Conservation (phyloP, 1,140 invertebrate genomes). For the Euwallacea similis region DNA sequence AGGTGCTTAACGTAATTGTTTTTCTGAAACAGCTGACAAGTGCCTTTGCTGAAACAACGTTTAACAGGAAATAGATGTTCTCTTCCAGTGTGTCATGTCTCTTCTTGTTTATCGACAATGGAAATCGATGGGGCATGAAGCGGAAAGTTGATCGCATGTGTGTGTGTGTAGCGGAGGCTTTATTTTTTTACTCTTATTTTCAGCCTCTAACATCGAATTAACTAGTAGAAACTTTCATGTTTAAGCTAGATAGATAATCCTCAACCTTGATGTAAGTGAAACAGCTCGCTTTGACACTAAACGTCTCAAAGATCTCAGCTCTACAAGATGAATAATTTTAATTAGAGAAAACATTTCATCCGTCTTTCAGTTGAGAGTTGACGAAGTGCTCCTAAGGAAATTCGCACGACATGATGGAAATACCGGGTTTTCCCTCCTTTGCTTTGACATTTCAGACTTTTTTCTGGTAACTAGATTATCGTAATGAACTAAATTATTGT, state of each 20-base stretch:
- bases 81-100: not conserved
- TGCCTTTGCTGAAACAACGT: not conserved
- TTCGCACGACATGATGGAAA: not conserved
- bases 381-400: not conserved
- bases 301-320: constrained; percentile 2
- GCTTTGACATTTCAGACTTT: too few species aligned
- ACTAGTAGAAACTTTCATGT: not conserved
- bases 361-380: not conserved
- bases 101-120: not conserved
- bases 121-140: not conserved
- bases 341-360: constrained; percentile 7
- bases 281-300: constrained; percentile 1
- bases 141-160: not conserved
- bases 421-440: too few species aligned
- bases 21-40: constrained; percentile 1
- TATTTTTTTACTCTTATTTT: not conserved
- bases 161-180: too few species aligned
- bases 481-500: too few species aligned
- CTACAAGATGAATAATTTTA: not conserved
- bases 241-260: not conserved
- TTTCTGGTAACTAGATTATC: too few species aligned
- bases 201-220: not conserved
- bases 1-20: constrained; percentile 2
- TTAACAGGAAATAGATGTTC: constrained; percentile 4
- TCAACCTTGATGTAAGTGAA: not conserved